Base-by-base conservation (phyloP, 2,888 invertebrate genomes). In the Lutraria lutraria region DNA sequence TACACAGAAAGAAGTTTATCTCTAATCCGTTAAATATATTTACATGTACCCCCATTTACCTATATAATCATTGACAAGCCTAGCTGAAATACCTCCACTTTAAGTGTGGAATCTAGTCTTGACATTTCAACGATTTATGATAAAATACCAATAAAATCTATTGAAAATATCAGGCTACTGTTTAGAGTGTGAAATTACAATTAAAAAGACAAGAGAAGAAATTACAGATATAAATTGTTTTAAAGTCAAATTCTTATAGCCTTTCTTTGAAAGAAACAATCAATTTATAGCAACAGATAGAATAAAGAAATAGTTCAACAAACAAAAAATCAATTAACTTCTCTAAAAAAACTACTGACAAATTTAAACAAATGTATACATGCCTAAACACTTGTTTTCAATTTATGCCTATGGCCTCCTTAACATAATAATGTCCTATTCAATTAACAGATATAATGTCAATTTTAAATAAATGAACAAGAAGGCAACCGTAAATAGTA, bases 31-130 rank as follows among this genome's bases (percentile, higher is more conserved):
- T 56, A 43, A 54, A 52, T 81, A 81, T 81, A 54, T 85, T 54
- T 85, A 82, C 53, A 80, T 85, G 19, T 60, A 54, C 79, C 54
- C 79, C 85, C 34, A 31, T 80, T 54, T 34, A 80, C 79, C 85
- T 85, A 68, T 72, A 63, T 29, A 68, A 34, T 16, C 68, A 19
- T 76, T 76, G 54, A 87, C 72, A 54, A 76, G 29, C 81, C 60
- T 81, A 81, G 81, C 19, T 81, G 81, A 54, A 81, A 86, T 63
- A 63, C 68, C 81, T 43, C 86, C 53, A 86, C 81, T 68, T 81
- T 53, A 86, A 86, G 86, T 86, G 81, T 81, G 60, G 54, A 86
- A 86, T 53, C 25, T 25, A 81, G 52, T 81, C 52, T 63, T 56
- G 81, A 81, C 68, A 68, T 68, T 34, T 13, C 16, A 72, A 81